These are phyloP conservation scores for Rousettus madagascariensis DNA, from an alignment of 2,797 vertebrate genomes.

Conservation along the genomic window DNA sequence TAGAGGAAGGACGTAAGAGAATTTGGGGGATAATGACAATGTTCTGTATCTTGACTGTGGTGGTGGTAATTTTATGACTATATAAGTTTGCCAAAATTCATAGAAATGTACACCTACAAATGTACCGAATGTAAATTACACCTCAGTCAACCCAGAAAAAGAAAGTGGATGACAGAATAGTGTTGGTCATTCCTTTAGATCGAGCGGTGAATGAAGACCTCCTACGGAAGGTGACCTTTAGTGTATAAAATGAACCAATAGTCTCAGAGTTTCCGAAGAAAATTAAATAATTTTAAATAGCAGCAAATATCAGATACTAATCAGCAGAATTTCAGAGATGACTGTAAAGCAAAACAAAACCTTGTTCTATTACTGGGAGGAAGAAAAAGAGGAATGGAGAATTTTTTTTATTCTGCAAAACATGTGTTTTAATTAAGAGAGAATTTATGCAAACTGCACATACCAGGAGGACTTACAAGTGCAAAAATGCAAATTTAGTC, in stretches of 20 bases:
- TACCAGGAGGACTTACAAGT: slow-evolving; percentile 61
- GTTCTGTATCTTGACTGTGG: neutral
- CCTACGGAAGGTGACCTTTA: neutral
- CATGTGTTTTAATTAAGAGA: slow-evolving; percentile 61
- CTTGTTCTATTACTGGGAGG: neutral
- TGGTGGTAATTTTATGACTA: neutral
- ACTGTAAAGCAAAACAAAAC: neutral
- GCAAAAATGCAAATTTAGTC: slow-evolving; percentile 69
- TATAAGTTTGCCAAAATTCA: neutral
- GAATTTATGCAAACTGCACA: slow-evolving; percentile 61
- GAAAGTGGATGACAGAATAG: neutral
- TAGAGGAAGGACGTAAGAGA: neutral
- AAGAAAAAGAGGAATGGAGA: slow-evolving; percentile 1
- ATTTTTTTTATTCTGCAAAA: slow-evolving; percentile 58
- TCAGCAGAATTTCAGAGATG: neutral
- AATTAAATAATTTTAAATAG: neutral
- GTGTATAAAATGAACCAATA: neutral
- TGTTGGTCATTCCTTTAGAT: neutral
- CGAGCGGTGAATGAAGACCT: neutral
- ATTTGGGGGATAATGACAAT: neutral
- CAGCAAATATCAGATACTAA: slow-evolving; percentile 17
- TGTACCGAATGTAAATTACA: neutral
- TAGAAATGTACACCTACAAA: neutral
- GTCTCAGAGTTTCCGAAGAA: neutral
- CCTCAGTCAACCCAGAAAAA: neutral